Evolutionary conservation across 2,113 vertebrate species (phyloP), one percentile per base, ranked within the genome.

Genomic region (Murina feae): DNA sequence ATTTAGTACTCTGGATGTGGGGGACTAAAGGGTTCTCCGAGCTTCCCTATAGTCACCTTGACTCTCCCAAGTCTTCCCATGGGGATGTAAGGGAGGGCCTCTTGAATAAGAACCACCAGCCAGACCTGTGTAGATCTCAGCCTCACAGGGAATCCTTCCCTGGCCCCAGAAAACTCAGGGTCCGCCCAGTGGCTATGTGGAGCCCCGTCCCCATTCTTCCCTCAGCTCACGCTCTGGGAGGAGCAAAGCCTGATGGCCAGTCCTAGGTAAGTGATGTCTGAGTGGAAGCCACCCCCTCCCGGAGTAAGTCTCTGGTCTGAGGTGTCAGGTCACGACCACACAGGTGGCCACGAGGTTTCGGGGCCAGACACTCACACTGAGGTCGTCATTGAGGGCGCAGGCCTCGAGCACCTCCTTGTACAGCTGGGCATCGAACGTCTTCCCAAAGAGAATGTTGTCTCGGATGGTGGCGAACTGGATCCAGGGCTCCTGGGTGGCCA

Each of bases 361-460:
- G 58, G 81, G 79, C 8, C 20, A 81, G 66, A 25, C 32, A 98
- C 99, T 97, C 98, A 99, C 99, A 0, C 97, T 98, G 81, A 99
- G 98, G 96, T 99, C 99, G 18, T 99, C 98, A 0, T 97, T 94
- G 39, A 99, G 99, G 12, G 99, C 99, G 10, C 99, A 99, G 95
- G 99, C 99, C 80, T 99, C 98, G 7, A 99, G 95, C 92, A 99
- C 99, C 20, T 98, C 96, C 90, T 98, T 94, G 47, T 99, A 99
- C 42, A 99, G 98, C 58, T 60, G 92, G n/a, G 98, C 97, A 16
- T 99, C 94, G 53, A 99, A 99, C n/a, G 98, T 96, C 95, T 97
- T 99, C 72, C 99, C 99, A 95, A 99, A 99, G 92, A 99, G 98
- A 94, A 99, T 99, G 98, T 99, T 99, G 96, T 99, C 99, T 30